These are phyloP conservation scores for Trematocara nigrifrons DNA, from an alignment of 2,113 vertebrate genomes.

Conservation along the genomic window DNA sequence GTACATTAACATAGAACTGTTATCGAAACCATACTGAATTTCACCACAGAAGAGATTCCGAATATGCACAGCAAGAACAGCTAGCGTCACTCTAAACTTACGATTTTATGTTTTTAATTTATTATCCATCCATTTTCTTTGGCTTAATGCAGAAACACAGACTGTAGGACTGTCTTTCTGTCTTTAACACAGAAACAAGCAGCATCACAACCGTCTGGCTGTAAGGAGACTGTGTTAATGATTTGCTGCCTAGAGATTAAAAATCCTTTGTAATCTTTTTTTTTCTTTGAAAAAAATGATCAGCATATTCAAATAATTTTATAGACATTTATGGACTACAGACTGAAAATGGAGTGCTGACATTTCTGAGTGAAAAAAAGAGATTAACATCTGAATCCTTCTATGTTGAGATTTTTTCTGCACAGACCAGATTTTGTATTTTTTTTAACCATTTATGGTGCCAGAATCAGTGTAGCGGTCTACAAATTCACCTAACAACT, in stretches of 20 bases:
- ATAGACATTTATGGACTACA: background rate
- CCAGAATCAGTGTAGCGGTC: accelerated
- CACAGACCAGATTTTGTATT: background rate
- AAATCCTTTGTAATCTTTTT: background rate
- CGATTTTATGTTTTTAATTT: background rate
- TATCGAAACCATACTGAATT: too few relatives aligned
- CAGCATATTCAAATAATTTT: background rate
- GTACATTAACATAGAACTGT: too few relatives aligned
- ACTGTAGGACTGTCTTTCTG: background rate
- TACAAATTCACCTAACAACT: background rate
- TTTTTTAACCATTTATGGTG: background rate
- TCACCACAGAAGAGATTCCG: background rate
- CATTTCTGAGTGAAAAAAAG: background rate
- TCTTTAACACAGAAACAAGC: background rate
- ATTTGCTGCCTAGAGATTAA: background rate
- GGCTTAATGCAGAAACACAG: background rate
- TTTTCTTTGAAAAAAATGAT: background rate
- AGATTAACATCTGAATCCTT: background rate
- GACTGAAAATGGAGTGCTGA: background rate
- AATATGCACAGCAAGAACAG: background rate
- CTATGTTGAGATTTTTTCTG: background rate
- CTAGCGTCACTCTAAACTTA: background rate
- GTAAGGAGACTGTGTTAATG: background rate
- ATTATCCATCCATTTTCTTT: background rate
- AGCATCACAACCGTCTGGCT: accelerated